phyloP scores from a whole-genome alignment of 2,113 vertebrate species.

The Istiophorus platypterus region DNA sequence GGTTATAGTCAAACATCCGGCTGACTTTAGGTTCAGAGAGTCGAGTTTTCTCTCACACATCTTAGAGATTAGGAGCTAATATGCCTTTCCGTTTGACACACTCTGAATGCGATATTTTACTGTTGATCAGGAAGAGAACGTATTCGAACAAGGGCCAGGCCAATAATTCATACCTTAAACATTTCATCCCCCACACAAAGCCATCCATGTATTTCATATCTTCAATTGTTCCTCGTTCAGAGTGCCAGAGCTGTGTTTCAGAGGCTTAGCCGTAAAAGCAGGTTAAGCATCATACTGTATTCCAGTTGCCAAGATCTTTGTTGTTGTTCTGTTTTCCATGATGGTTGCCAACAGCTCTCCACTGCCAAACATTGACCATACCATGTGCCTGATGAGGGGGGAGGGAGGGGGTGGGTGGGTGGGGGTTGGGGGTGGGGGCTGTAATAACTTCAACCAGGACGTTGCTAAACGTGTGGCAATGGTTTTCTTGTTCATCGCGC shows the following conservation, averaged over 20 bases:
- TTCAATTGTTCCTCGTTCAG: conserved; percentile 46
- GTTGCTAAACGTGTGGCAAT: conserved; percentile 72
- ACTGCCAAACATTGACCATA: conserved; percentile 84
- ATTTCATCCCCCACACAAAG: conserved; percentile 4
- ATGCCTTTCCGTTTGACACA: conserved; percentile 6
- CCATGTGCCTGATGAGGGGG: conserved; percentile 79
- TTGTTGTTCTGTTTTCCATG: conserved; percentile 59
- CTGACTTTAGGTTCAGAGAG: not conserved
- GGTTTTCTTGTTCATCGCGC: conserved; percentile 72
- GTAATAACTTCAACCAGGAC: conserved; percentile 53
- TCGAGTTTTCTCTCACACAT: not conserved
- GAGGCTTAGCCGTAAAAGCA: conserved; percentile 31
- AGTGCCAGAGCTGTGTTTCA: conserved; percentile 66
- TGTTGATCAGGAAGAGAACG: conserved; percentile 44
- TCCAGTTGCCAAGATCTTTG: conserved; percentile 74
- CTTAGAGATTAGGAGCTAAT: conserved; percentile 29
- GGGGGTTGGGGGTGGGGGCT: not conserved
- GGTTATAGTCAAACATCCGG: conserved; percentile 31
- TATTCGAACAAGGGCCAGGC: conserved; percentile 12
- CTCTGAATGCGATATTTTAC: conserved; percentile 19
- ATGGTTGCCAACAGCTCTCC: conserved; percentile 83
- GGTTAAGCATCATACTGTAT: conserved; percentile 51
- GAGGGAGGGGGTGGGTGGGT: not conserved
- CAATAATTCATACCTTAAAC: conserved; percentile 27
- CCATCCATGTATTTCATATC: conserved; percentile 40